These are phyloP conservation scores for Scatophagus argus DNA, from an alignment of 2,113 vertebrate genomes.

Conservation along the genomic window DNA sequence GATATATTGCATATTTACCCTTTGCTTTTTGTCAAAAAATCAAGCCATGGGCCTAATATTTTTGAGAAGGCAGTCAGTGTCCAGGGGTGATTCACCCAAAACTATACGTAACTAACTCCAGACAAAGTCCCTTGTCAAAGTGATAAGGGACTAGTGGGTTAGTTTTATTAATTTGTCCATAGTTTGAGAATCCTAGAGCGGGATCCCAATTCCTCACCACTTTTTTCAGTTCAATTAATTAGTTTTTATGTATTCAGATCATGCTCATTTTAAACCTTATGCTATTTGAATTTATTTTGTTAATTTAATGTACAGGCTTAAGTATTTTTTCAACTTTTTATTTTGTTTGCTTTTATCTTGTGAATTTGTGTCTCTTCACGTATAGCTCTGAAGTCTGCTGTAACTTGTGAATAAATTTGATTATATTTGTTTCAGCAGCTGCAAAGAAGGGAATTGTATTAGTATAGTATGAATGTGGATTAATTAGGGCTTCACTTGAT, in stretches of 20 bases:
- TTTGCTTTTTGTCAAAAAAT: constrained; percentile 26
- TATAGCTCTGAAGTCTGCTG: no score
- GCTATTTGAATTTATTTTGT: not conserved
- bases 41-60: not conserved
- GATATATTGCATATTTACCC: constrained; percentile 17
- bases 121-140: no score
- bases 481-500: no score
- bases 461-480: no score
- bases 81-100: not conserved
- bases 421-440: no score
- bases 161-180: not conserved
- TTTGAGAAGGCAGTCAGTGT: not conserved
- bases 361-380: not conserved
- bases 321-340: not conserved
- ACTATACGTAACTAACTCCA: no score
- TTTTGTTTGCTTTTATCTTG: not conserved
- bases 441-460: no score
- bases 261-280: not conserved
- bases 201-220: no score
- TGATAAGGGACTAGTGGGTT: no score
- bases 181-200: no score
- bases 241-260: not conserved
- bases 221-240: not conserved
- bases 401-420: no score
- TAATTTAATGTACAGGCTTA: not conserved